These are phyloP conservation scores for Drosophila busckii DNA, from an alignment of 1,140 invertebrate genomes.

Conservation along the genomic window DNA sequence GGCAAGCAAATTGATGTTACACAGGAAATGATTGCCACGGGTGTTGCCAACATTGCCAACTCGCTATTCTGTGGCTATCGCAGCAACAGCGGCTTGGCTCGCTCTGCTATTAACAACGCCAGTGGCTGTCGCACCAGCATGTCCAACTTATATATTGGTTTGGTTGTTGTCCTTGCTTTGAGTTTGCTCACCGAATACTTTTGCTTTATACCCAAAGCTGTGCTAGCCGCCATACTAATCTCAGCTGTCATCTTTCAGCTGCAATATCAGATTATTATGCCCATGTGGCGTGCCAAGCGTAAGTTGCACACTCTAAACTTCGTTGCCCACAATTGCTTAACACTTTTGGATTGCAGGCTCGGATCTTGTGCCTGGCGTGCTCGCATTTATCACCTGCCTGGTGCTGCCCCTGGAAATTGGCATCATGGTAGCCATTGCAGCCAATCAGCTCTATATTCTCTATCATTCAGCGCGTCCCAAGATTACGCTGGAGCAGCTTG, in stretches of 20 bases:
- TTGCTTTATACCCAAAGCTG: slow-evolving; percentile 89
- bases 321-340: no score
- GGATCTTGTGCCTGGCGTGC: slow-evolving; percentile 89
- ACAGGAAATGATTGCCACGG: slow-evolving; percentile 91
- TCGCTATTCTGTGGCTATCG: slow-evolving; percentile 93
- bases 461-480: slow-evolving; percentile 94
- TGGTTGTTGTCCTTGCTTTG: slow-evolving; percentile 86
- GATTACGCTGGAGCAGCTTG: slow-evolving; percentile 86
- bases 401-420: slow-evolving; percentile 92
- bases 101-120: slow-evolving; percentile 92
- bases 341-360: slow-evolving; percentile 82
- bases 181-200: slow-evolving; percentile 88
- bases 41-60: slow-evolving; percentile 90
- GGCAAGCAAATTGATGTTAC: slow-evolving; percentile 90
- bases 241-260: slow-evolving; percentile 92
- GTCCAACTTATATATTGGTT: slow-evolving; percentile 86
- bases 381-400: slow-evolving; percentile 93
- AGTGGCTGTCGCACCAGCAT: slow-evolving; percentile 93
- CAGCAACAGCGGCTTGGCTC: slow-evolving; percentile 91
- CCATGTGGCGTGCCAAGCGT: slow-evolving; percentile 90
- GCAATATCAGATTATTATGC: slow-evolving; percentile 87
- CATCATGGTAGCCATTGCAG: slow-evolving; percentile 91
- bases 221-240: slow-evolving; percentile 88
- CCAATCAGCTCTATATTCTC: slow-evolving; percentile 92
- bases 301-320: slow-evolving; percentile 30